phyloP scores from a whole-genome alignment of 2,888 invertebrate species.

The Drosophila putrida region DNA sequence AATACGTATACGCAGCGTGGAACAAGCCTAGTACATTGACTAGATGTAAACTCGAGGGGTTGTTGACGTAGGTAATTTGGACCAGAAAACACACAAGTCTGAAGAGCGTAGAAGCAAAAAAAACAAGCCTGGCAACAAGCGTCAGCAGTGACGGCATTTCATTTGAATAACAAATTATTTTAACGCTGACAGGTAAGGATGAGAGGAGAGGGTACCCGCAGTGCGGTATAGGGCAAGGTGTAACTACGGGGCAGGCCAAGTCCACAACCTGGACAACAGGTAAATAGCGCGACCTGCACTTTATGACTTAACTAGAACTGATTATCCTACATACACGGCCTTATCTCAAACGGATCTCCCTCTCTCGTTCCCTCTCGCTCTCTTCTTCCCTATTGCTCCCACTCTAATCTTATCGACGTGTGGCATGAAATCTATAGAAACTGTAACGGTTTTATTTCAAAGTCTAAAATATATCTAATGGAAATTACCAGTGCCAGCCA shows the following conservation, averaged over 20 bases:
- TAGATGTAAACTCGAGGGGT: slow-evolving; percentile 71
- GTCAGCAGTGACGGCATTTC: slow-evolving; percentile 62
- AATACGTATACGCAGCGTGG: slow-evolving; percentile 70
- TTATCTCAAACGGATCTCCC: slow-evolving; percentile 6
- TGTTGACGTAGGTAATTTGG: slow-evolving; percentile 73
- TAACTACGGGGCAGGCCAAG: slow-evolving; percentile 6
- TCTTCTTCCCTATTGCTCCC: background rate
- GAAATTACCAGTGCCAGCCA: slow-evolving; percentile 44
- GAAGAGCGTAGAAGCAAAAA: slow-evolving; percentile 19
- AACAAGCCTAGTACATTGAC: slow-evolving; percentile 68
- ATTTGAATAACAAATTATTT: slow-evolving; percentile 75
- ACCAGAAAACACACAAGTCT: slow-evolving; percentile 40
- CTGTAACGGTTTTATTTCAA: slow-evolving; percentile 42
- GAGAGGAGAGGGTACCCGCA: slow-evolving; percentile 5
- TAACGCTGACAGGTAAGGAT: slow-evolving; percentile 32
- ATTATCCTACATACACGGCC: slow-evolving; percentile 34
- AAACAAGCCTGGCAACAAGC: slow-evolving; percentile 53
- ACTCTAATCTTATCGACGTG: slow-evolving; percentile 55
- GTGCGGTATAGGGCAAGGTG: slow-evolving; percentile 13
- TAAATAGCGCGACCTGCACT: slow-evolving; percentile 36
- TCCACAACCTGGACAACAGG: slow-evolving; percentile 19
- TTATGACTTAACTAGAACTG: slow-evolving; percentile 53
- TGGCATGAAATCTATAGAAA: slow-evolving; percentile 45
- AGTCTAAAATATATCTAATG: slow-evolving; percentile 44
- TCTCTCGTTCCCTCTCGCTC: background rate